A percentile compares a stretch with the other conserved stretches of the same genome.
Evolutionary conservation across 2,113 vertebrate genomes (phyloP).

Genomic region (Sapayoa aenigma): DNA sequence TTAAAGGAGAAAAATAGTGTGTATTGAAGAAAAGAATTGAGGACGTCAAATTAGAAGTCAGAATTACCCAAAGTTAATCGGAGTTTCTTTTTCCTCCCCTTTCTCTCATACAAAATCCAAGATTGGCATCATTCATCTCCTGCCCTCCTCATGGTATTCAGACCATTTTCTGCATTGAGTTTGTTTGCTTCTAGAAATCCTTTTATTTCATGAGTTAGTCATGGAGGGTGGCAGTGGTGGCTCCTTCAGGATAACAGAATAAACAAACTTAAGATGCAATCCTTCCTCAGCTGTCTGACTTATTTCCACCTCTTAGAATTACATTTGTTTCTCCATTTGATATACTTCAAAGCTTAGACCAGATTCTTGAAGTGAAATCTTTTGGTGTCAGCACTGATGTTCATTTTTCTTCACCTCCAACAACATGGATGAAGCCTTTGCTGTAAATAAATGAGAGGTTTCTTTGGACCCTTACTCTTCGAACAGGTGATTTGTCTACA

Average conservation of each 20-base stretch:
- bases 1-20: neutral
- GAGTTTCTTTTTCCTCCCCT: neutral
- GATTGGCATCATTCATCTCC: neutral
- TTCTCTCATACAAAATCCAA: neutral
- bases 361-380: neutral
- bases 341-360: neutral
- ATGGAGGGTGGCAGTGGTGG: neutral
- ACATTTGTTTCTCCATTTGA: neutral
- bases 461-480: neutral
- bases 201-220: neutral
- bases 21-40: neutral
- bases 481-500: neutral
- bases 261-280: neutral
- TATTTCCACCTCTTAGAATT: neutral
- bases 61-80: neutral
- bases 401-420: neutral
- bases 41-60: neutral
- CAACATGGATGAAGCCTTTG: neutral
- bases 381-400: neutral
- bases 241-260: neutral
- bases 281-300: neutral
- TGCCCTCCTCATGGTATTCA: neutral
- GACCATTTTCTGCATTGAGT: neutral
- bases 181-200: neutral
- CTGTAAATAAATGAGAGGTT: rapidly evolving